Evolutionary conservation across 2,113 vertebrate genomes (phyloP).

Genomic region (Taxidea taxus): DNA sequence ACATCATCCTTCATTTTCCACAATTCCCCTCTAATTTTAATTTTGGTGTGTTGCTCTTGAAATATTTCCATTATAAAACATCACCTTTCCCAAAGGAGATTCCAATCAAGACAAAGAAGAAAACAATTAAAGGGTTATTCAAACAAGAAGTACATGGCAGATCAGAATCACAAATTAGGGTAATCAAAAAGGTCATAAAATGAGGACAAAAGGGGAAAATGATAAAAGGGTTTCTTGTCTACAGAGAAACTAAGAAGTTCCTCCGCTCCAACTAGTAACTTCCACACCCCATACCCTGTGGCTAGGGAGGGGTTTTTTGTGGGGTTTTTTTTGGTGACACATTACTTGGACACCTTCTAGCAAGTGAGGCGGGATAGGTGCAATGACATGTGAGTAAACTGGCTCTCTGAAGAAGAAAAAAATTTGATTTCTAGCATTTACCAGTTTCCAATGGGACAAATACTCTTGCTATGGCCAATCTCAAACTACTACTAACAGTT

Average conservation of each 20-base stretch:
- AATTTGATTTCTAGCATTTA: not conserved
- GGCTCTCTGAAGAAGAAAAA: not conserved
- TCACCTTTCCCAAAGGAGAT: constrained; percentile 18
- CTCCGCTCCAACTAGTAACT: not conserved
- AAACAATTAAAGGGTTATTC: constrained; percentile 55
- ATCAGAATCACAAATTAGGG: constrained; percentile 46
- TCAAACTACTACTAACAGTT: not conserved
- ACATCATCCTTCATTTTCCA: not conserved
- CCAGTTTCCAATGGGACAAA: constrained; percentile 16
- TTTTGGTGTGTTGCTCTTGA: not conserved
- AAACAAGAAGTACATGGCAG: constrained; percentile 43
- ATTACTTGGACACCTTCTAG: not conserved
- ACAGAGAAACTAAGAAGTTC: not conserved
- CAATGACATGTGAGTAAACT: not conserved
- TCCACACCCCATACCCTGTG: not conserved
- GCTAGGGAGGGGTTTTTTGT: not conserved
- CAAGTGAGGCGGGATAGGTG: not conserved
- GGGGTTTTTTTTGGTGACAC: not conserved
- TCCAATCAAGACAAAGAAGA: constrained; percentile 25
- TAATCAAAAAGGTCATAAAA: constrained; percentile 54
- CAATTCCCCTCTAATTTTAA: not conserved
- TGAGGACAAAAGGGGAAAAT: constrained; percentile 15
- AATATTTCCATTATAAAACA: constrained; percentile 49
- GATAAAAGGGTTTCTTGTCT: not conserved
- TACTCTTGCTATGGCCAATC: not conserved